Conservation (phyloP, 2,113 vertebrate genomes). For the Thermophis baileyi region DNA sequence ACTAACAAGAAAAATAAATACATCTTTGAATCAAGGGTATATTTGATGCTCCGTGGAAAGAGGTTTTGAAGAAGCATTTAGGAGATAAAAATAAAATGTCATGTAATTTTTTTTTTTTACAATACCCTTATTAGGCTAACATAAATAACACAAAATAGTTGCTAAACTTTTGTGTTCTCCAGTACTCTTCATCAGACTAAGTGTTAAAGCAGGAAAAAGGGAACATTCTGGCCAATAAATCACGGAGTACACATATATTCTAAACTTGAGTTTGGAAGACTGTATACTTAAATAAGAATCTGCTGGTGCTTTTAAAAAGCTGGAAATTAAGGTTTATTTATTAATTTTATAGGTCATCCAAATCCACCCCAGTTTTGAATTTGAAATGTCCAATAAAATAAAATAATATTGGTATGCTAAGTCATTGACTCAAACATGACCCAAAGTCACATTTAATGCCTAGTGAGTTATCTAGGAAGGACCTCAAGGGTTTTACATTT, state of each 20-base stretch:
- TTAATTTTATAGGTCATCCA: not conserved
- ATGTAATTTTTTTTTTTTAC: not conserved
- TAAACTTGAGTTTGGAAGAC: not conserved
- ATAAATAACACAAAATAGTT: not conserved
- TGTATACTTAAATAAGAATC: not conserved
- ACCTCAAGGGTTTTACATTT: not conserved
- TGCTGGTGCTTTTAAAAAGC: not conserved
- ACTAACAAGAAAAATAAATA: not conserved
- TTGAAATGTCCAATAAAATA: not conserved
- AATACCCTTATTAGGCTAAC: not conserved
- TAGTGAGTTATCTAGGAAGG: not conserved
- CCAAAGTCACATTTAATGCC: not conserved
- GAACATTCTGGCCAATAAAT: not conserved
- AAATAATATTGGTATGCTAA: not conserved
- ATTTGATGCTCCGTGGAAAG: not conserved
- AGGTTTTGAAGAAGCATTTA: not conserved
- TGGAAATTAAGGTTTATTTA: not conserved
- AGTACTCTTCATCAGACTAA: not conserved
- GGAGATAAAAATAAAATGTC: not conserved
- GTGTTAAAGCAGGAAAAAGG: not conserved
- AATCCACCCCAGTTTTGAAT: not conserved
- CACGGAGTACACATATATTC: not conserved
- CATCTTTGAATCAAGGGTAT: not conserved
- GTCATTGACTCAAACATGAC: not conserved
- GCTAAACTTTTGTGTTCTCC: not conserved